phyloP scores from a whole-genome alignment of 2,797 vertebrate species.

The Acrossocheilus fasciatus region DNA sequence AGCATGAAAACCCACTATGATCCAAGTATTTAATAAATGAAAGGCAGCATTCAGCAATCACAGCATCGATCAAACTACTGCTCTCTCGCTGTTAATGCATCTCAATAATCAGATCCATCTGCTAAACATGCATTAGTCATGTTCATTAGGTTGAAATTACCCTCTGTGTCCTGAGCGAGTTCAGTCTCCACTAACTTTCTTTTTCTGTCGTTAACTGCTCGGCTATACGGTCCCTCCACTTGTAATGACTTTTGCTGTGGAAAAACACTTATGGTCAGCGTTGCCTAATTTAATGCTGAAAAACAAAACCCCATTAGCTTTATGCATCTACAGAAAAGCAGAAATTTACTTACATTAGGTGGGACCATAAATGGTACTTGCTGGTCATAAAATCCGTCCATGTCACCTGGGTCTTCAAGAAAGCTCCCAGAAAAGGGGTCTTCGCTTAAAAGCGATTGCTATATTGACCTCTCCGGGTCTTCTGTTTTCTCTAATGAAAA shows the following conservation, averaged over 20 bases:
- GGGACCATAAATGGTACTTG: slow-evolving; percentile 95
- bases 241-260: slow-evolving; percentile 79
- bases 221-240: slow-evolving; percentile 81
- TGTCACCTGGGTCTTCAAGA: slow-evolving; percentile 75
- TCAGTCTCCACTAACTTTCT: slow-evolving; percentile 94
- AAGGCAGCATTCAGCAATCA: slow-evolving; percentile 9
- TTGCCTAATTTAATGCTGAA: background rate
- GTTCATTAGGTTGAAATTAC: slow-evolving; percentile 71
- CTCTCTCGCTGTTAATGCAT: slow-evolving; percentile 39
- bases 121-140: slow-evolving; percentile 33
- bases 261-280: slow-evolving; percentile 36
- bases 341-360: slow-evolving; percentile 83
- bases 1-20: slow-evolving; percentile 13
- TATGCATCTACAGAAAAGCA: background rate
- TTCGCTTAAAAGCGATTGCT: slow-evolving; percentile 73
- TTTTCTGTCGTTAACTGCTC: slow-evolving; percentile 86
- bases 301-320: background rate
- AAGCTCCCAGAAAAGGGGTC: slow-evolving; percentile 66
- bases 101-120: slow-evolving; percentile 20
- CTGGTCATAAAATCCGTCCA: slow-evolving; percentile 98
- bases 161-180: slow-evolving; percentile 96
- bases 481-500: slow-evolving; percentile 64
- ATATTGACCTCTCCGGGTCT: slow-evolving; percentile 42
- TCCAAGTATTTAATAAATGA: slow-evolving; percentile 4
- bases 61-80: background rate